Percentiles rank a stretch among this genome's conserved stretches.
Conservation (phyloP, 2,888 invertebrate genomes). For the Dolichomitus sp. region DNA sequence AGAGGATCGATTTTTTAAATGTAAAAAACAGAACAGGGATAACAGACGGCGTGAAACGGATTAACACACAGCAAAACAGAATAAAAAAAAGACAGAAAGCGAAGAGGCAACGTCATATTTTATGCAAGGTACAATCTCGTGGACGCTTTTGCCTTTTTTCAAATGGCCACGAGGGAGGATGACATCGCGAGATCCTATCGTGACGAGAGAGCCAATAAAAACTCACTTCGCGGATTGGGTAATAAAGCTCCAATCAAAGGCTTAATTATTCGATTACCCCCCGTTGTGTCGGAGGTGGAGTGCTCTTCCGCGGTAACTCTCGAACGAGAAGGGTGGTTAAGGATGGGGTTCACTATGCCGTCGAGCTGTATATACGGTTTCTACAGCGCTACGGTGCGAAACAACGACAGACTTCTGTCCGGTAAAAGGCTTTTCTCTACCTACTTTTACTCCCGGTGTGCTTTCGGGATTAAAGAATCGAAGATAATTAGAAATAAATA, state of each 20-base stretch:
- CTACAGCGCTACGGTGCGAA: conserved; percentile 13
- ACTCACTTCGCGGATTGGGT: conserved; percentile 85
- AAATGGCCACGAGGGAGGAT: conserved; percentile 75
- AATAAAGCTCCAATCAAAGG: conserved; percentile 86
- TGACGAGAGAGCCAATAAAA: conserved; percentile 83
- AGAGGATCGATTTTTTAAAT: neutral
- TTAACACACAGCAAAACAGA: conserved; percentile 54
- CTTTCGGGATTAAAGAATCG: conserved; percentile 82
- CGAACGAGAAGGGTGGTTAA: conserved; percentile 67
- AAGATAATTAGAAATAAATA: conserved; percentile 86
- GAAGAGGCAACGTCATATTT: conserved; percentile 73
- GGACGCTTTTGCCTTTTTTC: conserved; percentile 77
- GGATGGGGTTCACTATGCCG: conserved; percentile 52
- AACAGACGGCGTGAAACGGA: conserved; percentile 64
- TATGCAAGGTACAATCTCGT: conserved; percentile 80
- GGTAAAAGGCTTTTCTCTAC: conserved; percentile 50
- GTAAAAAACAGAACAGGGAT: neutral
- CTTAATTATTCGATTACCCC: conserved; percentile 85
- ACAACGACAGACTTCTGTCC: conserved; percentile 15
- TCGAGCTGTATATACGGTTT: conserved; percentile 7
- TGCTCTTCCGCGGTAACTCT: conserved; percentile 52
- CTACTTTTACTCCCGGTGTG: conserved; percentile 48
- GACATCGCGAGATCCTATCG: conserved; percentile 63
- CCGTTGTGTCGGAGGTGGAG: conserved; percentile 44
- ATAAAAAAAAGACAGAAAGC: conserved; percentile 57